A percentile compares a stretch with the other conserved stretches of the same genome.
Evolutionary conservation across 2,797 vertebrate genomes (phyloP).

Genomic region (Anguilla obscura): DNA sequence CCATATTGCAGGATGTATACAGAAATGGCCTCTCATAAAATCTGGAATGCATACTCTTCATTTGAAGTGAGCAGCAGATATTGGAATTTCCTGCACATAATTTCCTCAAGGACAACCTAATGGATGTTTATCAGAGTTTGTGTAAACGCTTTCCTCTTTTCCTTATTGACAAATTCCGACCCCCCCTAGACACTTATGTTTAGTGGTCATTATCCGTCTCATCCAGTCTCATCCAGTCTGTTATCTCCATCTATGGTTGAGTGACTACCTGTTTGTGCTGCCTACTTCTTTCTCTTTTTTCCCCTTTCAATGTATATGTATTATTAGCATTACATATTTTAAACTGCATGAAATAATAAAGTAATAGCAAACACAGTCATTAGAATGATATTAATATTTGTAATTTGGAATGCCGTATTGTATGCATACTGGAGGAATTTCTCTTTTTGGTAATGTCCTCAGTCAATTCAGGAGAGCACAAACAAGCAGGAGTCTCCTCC

Average conservation of each 20-base stretch:
- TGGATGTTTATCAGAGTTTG: slow-evolving; percentile 60
- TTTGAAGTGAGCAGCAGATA: slow-evolving; percentile 47
- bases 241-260: not conserved
- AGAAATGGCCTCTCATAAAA: slow-evolving; percentile 30
- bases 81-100: slow-evolving; percentile 63
- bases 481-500: not conserved
- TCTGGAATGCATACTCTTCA: slow-evolving; percentile 40
- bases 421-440: not conserved
- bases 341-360: too few species aligned
- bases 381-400: slow-evolving; percentile 45
- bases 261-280: too few species aligned
- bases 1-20: not conserved
- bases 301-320: not conserved
- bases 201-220: too few species aligned
- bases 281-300: not conserved
- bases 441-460: too few species aligned
- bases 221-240: too few species aligned
- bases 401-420: not conserved
- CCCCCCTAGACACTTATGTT: not conserved
- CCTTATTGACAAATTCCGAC: slow-evolving; percentile 55
- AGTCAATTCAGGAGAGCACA: too few species aligned
- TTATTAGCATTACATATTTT: too few species aligned
- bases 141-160: slow-evolving; percentile 44
- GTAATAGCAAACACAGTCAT: too few species aligned
- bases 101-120: slow-evolving; percentile 52